These are phyloP conservation scores for Halyomorpha halys DNA, from an alignment of 1,140 invertebrate species.

Conservation along the genomic window DNA sequence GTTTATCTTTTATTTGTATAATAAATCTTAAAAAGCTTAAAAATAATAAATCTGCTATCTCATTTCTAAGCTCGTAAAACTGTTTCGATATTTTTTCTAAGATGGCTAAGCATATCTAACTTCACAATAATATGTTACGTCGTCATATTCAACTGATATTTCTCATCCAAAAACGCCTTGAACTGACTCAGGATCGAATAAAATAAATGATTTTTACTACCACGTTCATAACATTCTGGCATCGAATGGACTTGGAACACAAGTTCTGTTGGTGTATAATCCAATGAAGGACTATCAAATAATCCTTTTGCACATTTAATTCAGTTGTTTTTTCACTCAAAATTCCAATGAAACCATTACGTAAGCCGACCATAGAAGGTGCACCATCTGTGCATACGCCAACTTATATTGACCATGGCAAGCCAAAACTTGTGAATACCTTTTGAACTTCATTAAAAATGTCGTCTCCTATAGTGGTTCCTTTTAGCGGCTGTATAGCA, in stretches of 20 bases:
- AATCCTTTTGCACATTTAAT: not conserved
- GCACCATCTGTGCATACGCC: not conserved
- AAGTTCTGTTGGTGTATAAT: not conserved
- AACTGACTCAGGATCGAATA: not conserved
- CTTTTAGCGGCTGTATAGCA: not conserved
- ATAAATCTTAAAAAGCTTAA: no score
- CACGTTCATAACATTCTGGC: not conserved
- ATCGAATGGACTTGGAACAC: not conserved
- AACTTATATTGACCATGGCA: not conserved
- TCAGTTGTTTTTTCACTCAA: no score
- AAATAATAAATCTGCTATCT: no score
- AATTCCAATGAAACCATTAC: no score
- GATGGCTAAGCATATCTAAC: no score
- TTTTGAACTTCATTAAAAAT: no score
- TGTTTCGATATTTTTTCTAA: no score
- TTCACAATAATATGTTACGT: no score
- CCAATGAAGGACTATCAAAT: not conserved
- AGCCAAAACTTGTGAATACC: constrained; percentile 1
- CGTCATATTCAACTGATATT: no score
- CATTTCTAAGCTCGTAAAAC: no score
- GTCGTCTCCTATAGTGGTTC: not conserved
- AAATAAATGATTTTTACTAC: not conserved
- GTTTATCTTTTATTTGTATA: no score
- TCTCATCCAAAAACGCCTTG: not conserved
- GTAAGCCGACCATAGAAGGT: no score